Evolutionary conservation across 2,113 vertebrate species (phyloP), one percentile per base, ranked within the genome.

Genomic region (Pao palembangensis): DNA sequence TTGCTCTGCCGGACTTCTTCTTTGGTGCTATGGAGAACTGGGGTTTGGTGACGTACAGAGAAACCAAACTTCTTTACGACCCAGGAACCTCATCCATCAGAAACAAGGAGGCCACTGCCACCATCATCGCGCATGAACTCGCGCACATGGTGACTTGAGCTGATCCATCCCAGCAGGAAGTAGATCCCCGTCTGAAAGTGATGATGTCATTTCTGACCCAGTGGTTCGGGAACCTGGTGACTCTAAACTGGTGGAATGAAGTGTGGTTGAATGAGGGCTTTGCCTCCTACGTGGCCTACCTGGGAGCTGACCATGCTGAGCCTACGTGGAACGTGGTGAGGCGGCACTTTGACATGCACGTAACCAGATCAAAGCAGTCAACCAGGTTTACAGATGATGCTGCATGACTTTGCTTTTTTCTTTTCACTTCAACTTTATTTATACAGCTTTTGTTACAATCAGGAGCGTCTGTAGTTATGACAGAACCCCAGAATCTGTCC

Each of bases 151-250:
- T 98, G 43, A 74, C 13, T 5, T 17, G 4, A 15, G 11, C 19
- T 31, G 4, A 3, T 7, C 5, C 5, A 2, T 38, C 11, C 11
- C 8, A 4, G 34, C 34, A 38, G 34, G 8, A 38, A 2, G 34
- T 12, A 8, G 34, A 38, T 2, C 8, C 10, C 34, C 25, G 5
- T 6, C 25, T 28, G 25, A 28, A 28, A 28, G 2, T 28, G 25
- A 28, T 7, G 25, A 6, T 28, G 8, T 51, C n/a, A 5, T 7
- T 7, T 28, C 25, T 28, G 25, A 13, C 59, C 23, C 73, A 68
- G 95, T 98, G 96, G 96, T 98, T 98, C 1, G 96, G 96, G 25
- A 97, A 98, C 85, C 88, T 98, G 74, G 95, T 98, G 69, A 98
- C 96, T 0, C 78, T 96, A 50, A 85, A 17, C 3, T 98, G 96